Evolutionary conservation across 2,888 invertebrate genomes (phyloP).

Genomic region (Volucella zonaria): DNA sequence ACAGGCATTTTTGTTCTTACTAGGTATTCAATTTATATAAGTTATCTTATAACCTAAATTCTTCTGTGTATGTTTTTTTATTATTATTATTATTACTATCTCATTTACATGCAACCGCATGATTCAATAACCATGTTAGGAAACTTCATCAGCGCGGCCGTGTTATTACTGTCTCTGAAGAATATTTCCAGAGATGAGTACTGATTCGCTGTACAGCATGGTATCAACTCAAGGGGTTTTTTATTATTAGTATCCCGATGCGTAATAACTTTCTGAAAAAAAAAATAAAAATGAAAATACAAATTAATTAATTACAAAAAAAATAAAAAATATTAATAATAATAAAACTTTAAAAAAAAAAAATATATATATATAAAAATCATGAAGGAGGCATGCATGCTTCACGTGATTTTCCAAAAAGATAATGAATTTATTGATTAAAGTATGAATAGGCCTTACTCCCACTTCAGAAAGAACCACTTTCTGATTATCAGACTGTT

Average conservation of each 20-base stretch:
- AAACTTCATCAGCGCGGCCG: conserved; percentile 89
- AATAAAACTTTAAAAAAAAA: too few relatives aligned
- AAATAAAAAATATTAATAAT: conserved; percentile 11
- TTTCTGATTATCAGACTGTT: conserved; percentile 14
- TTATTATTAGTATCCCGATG: conserved; percentile 82
- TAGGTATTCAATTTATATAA: conserved; percentile 41
- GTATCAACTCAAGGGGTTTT: conserved; percentile 87
- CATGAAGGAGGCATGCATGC: conserved; percentile 34
- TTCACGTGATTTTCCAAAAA: conserved; percentile 40
- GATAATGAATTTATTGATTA: conserved; percentile 35
- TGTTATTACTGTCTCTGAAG: conserved; percentile 90
- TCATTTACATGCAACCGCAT: conserved; percentile 91
- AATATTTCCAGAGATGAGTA: conserved; percentile 91
- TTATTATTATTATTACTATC: background rate
- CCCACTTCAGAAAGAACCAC: conserved; percentile 18
- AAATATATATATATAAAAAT: conserved; percentile 25
- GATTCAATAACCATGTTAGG: conserved; percentile 96
- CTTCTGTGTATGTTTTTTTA: background rate
- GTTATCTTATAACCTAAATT: conserved; percentile 38
- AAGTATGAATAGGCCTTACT: conserved; percentile 30
- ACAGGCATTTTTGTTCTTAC: background rate
- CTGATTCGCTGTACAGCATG: conserved; percentile 93
- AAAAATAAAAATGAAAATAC: conserved; percentile 35
- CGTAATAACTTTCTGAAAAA: conserved; percentile 88
- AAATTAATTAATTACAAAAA: conserved; percentile 1